phyloP scores from a whole-genome alignment of 2,888 invertebrate species.

The Julus scandinavius region DNA sequence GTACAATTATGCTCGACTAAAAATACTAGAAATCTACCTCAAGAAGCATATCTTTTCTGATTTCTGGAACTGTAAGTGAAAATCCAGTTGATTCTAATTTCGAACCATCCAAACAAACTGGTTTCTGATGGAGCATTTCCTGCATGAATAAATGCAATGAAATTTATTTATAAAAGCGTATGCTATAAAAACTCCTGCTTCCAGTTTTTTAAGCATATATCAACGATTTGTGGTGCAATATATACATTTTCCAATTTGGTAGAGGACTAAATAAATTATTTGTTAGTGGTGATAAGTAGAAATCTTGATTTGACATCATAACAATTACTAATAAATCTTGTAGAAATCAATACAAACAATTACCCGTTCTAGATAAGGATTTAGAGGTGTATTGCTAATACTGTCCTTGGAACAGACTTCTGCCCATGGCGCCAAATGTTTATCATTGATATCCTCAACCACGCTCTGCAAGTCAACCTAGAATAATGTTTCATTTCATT shows the following conservation, averaged over 20 bases:
- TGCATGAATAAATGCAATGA: conserved; percentile 56
- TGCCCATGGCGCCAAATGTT: conserved; percentile 92
- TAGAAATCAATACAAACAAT: neutral
- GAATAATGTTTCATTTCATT: neutral
- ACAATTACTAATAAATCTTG: too few relatives aligned
- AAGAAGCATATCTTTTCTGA: conserved; percentile 74
- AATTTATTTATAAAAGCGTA: conserved; percentile 47
- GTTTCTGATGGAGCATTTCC: conserved; percentile 81
- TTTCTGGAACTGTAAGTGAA: conserved; percentile 71
- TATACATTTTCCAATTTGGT: too few relatives aligned
- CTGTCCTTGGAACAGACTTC: conserved; percentile 80
- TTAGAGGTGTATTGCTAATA: conserved; percentile 85
- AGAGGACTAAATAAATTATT: too few relatives aligned
- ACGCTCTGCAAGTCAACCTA: conserved; percentile 82
- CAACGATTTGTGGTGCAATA: too few relatives aligned
- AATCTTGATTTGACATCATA: neutral
- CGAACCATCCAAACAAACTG: conserved; percentile 78
- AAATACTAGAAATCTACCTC: conserved; percentile 69
- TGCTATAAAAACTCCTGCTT: too few relatives aligned
- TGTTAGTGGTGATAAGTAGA: neutral
- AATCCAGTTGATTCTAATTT: conserved; percentile 75
- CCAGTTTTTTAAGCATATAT: too few relatives aligned
- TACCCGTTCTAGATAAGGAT: conserved; percentile 80
- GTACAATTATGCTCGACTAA: neutral
- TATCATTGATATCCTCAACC: conserved; percentile 92